A percentile compares a stretch with the other conserved stretches of the same genome.
phyloP scores from a whole-genome alignment of 37 sponge, comb jelly and placozoan species.

The Cladorhizidae sp. region DNA sequence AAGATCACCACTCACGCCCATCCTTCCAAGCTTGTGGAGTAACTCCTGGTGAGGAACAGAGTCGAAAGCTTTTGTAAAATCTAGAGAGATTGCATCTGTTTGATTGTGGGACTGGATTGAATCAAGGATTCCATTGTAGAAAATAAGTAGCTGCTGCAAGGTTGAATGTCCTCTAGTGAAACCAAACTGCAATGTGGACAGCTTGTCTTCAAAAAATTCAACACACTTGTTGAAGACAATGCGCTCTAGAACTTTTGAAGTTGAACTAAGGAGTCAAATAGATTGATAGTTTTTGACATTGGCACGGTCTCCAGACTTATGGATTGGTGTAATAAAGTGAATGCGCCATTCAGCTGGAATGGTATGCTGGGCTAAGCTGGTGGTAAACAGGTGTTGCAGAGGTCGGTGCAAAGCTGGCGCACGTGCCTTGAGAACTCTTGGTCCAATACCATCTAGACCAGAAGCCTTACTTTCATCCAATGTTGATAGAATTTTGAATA shows the following conservation, averaged over 20 bases:
- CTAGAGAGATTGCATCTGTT: background rate
- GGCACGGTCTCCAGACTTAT: too few species aligned
- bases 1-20: background rate
- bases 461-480: conserved; percentile 15
- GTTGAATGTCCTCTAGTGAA: background rate
- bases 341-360: conserved; percentile 24
- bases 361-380: background rate
- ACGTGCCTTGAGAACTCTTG: conserved; percentile 16
- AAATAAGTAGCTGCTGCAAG: background rate
- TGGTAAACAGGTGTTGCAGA: background rate
- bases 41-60: conserved; percentile 38
- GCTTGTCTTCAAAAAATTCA: background rate
- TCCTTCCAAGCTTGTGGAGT: background rate
- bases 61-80: conserved; percentile 40
- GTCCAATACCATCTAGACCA: conserved; percentile 16
- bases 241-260: conserved; percentile 32
- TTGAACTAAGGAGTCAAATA: conserved; percentile 9
- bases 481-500: too few species aligned
- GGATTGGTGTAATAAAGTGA: conserved; percentile 22
- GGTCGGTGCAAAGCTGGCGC: background rate
- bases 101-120: background rate
- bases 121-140: background rate
- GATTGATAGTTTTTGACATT: conserved; percentile 7
- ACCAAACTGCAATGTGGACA: background rate
- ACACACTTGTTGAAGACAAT: conserved; percentile 9